Conservation (phyloP, 2,113 vertebrate genomes). For the Anolis carolinensis region DNA sequence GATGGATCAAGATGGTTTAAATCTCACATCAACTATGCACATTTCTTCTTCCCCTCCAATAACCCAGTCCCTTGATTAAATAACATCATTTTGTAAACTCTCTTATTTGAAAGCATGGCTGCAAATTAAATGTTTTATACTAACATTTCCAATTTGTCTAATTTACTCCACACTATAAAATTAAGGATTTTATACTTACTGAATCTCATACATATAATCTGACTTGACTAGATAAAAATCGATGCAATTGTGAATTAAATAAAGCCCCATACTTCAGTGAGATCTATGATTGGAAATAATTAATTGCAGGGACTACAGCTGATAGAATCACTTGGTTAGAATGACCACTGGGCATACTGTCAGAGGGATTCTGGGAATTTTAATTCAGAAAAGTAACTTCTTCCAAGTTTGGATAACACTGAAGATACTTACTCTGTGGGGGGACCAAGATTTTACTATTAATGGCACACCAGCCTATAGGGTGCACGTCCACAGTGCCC, state of each 20-base stretch:
- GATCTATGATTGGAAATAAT: background rate
- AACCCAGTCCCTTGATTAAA: background rate
- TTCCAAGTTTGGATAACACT: too few relatives aligned
- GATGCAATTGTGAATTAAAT: background rate
- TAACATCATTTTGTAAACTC: background rate
- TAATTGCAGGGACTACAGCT: too few relatives aligned
- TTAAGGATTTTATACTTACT: background rate
- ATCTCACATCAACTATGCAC: background rate
- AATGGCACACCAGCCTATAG: conserved; percentile 95
- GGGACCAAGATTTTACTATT: conserved; percentile 96
- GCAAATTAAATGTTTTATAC: background rate
- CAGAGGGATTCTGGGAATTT: too few relatives aligned
- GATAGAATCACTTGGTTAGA: too few relatives aligned
- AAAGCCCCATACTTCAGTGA: background rate
- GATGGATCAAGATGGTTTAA: background rate
- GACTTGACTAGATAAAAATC: background rate
- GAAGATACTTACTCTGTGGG: conserved; percentile 83
- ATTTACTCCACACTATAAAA: background rate
- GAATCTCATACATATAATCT: background rate
- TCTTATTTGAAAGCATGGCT: background rate
- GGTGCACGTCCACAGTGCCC: conserved; percentile 89
- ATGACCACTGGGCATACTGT: too few relatives aligned
- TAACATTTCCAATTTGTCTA: background rate
- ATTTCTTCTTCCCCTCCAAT: background rate
- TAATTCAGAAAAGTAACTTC: too few relatives aligned